phyloP scores from a whole-genome alignment of 2,888 invertebrate genomes.

The Idaea straminata region DNA sequence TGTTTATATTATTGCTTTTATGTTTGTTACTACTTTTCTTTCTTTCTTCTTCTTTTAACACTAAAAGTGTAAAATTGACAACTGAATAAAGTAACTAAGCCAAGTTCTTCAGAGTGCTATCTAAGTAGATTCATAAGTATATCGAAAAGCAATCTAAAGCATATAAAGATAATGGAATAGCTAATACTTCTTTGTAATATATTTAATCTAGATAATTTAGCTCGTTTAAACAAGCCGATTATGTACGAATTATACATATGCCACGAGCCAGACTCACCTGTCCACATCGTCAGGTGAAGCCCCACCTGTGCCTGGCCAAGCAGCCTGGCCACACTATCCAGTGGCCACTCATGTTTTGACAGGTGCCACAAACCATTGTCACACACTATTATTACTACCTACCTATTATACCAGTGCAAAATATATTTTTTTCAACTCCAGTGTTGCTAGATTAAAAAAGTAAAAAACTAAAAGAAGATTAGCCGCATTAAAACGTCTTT shows the following conservation, averaged over 20 bases:
- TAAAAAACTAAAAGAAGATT: conserved; percentile 10
- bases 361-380: conserved; percentile 58
- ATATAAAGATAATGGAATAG: neutral
- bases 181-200: neutral
- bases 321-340: conserved; percentile 1
- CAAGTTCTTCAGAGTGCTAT: too few species aligned
- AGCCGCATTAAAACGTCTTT: conserved; percentile 9
- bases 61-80: too few species aligned
- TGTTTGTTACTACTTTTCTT: too few species aligned
- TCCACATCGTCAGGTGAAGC: conserved; percentile 53
- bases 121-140: neutral
- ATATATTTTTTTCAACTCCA: conserved; percentile 28
- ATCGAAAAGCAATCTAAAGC: neutral
- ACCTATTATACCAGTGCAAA: conserved; percentile 30
- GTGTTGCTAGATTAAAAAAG: conserved; percentile 9
- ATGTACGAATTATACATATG: conserved; percentile 15
- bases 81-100: too few species aligned
- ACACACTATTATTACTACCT: conserved; percentile 44
- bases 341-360: conserved; percentile 64
- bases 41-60: too few species aligned
- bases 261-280: conserved; percentile 23
- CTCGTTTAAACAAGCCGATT: neutral
- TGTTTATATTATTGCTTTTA: too few species aligned
- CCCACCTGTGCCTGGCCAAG: conserved; percentile 54
- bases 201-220: neutral